Percentiles rank a stretch among this genome's conserved stretches.
Evolutionary conservation across 2,113 vertebrate species (phyloP).

Genomic region (Xiphophorus maculatus): DNA sequence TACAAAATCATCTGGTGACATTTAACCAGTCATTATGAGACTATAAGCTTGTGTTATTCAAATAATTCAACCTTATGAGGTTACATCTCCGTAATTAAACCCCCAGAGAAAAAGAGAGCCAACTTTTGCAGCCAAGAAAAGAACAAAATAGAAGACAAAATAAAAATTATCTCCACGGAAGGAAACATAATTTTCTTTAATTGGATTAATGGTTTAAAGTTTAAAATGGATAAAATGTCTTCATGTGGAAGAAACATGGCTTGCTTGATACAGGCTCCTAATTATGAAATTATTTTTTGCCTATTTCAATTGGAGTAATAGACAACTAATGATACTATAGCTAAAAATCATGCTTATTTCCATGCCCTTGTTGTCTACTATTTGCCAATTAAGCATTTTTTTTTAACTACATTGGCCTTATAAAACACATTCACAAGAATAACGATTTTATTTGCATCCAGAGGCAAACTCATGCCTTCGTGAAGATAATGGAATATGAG

Average conservation of each 20-base stretch:
- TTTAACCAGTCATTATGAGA: no score
- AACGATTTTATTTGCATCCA: background rate
- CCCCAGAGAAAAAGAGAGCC: no score
- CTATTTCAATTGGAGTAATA: background rate
- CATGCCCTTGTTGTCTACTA: background rate
- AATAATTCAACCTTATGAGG: no score
- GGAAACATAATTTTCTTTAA: background rate
- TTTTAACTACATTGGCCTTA: background rate
- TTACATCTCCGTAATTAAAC: no score
- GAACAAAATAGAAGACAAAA: constrained; percentile 1
- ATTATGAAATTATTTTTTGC: background rate
- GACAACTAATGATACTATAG: background rate
- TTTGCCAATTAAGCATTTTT: background rate
- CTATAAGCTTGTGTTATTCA: no score
- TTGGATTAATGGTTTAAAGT: background rate
- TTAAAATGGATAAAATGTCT: background rate
- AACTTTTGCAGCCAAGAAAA: no score
- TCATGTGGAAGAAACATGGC: background rate
- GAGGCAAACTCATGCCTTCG: constrained; percentile 6
- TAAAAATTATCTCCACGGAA: background rate
- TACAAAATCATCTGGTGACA: no score
- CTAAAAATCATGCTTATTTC: background rate
- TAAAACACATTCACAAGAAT: background rate
- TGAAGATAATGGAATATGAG: constrained; percentile 23
- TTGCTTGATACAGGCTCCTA: background rate